Evolutionary conservation across 2,797 vertebrate species (phyloP).

Genomic region (Lepus oiostolus): DNA sequence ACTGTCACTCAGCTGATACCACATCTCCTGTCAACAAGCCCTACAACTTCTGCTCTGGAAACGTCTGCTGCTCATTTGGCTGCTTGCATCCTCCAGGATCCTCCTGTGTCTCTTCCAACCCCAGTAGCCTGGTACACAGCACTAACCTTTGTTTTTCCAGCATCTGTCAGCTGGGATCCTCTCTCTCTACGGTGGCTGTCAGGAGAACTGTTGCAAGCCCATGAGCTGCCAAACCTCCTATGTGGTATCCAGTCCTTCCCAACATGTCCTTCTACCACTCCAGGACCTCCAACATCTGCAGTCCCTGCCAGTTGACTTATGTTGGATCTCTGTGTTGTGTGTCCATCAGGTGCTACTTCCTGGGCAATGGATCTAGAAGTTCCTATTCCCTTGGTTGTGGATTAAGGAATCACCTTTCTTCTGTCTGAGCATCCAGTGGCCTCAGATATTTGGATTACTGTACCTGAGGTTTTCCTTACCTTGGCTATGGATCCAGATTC

Average conservation of each 20-base stretch:
- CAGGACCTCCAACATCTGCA: fast-evolving
- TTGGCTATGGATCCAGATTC: neutral
- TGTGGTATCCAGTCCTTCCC: neutral
- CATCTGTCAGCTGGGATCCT: neutral
- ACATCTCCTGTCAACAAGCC: neutral
- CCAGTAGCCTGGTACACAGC: neutral
- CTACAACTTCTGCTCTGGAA: neutral
- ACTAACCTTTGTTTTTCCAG: neutral
- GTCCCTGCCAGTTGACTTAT: neutral
- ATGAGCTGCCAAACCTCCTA: neutral
- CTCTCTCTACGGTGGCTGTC: neutral
- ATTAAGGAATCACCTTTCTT: too few species aligned
- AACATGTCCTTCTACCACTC: fast-evolving
- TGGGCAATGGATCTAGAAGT: neutral
- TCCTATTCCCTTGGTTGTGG: neutral
- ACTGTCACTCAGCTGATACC: neutral
- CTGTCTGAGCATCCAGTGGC: neutral
- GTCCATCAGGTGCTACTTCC: neutral
- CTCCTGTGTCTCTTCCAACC: neutral
- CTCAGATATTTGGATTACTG: neutral
- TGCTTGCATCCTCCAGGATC: fast-evolving
- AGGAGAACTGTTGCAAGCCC: neutral
- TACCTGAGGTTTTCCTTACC: neutral
- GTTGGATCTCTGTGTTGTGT: neutral
- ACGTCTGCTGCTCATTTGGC: neutral